Conservation (phyloP, 2,113 vertebrate species). For the Pimephales promelas region DNA sequence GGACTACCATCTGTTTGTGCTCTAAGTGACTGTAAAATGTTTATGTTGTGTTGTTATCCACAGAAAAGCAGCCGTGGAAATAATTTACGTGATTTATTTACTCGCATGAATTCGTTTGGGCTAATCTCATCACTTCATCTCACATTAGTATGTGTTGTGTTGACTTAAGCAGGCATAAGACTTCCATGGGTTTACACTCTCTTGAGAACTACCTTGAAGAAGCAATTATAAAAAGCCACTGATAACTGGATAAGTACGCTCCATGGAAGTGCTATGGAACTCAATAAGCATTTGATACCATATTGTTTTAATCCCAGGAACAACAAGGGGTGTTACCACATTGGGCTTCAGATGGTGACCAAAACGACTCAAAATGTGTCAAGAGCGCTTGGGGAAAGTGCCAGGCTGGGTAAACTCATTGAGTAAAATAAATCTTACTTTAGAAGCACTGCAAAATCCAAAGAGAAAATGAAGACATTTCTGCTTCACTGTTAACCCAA, state of each 20-base stretch:
- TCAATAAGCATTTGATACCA: not conserved
- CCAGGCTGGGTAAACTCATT: not conserved
- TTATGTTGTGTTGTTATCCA: slow-evolving; percentile 11
- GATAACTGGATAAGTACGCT: not conserved
- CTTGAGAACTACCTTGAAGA: not conserved
- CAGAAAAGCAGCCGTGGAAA: not conserved
- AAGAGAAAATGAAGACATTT: not conserved
- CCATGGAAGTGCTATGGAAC: not conserved
- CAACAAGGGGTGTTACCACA: not conserved
- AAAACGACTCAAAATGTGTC: slow-evolving; percentile 10
- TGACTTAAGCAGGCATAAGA: slow-evolving; percentile 6
- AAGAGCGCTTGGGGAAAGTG: slow-evolving; percentile 10
- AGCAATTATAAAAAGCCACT: slow-evolving; percentile 20
- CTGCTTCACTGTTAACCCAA: no score
- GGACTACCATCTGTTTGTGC: slow-evolving; percentile 38
- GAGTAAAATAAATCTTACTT: slow-evolving; percentile 18
- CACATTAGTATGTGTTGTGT: slow-evolving; percentile 1
- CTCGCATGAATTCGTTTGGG: not conserved
- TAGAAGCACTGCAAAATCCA: slow-evolving; percentile 9
- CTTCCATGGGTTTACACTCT: not conserved
- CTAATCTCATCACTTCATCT: slow-evolving; percentile 9
- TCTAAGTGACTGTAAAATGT: slow-evolving; percentile 20
- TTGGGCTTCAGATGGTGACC: slow-evolving; percentile 2
- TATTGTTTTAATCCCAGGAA: not conserved
- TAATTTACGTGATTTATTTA: slow-evolving; percentile 3